phyloP scores from a whole-genome alignment of 2,888 invertebrate genomes.

The Herminia tarsipennalis region DNA sequence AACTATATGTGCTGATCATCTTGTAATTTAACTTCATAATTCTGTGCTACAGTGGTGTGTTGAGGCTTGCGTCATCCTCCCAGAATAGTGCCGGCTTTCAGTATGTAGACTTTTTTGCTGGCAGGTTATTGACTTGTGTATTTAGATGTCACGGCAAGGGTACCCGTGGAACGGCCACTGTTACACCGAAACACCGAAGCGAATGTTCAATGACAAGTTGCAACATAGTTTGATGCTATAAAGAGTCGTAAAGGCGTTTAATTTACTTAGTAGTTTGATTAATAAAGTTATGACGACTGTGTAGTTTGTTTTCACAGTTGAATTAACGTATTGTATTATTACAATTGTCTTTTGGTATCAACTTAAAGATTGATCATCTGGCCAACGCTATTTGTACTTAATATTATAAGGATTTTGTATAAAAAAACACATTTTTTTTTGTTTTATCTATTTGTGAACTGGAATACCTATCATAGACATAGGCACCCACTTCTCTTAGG shows the following conservation, averaged over 20 bases:
- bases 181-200: slow-evolving; percentile 39
- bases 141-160: slow-evolving; percentile 83
- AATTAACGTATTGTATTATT: not conserved
- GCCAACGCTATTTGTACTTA: no score
- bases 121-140: slow-evolving; percentile 76
- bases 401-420: no score
- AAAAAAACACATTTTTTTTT: no score
- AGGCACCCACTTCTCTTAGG: no score
- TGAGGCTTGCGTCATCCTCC: slow-evolving; percentile 73
- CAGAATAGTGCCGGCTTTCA: slow-evolving; percentile 74
- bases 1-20: slow-evolving; percentile 48
- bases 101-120: slow-evolving; percentile 73
- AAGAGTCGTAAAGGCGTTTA: slow-evolving; percentile 30
- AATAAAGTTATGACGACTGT: slow-evolving; percentile 10
- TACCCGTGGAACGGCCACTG: slow-evolving; percentile 42
- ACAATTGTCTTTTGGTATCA: not conserved
- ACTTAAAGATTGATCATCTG: no score
- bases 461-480: no score
- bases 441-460: no score
- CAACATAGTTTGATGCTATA: slow-evolving; percentile 15
- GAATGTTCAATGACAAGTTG: slow-evolving; percentile 30
- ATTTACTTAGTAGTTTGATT: slow-evolving; percentile 27
- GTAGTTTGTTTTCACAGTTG: not conserved
- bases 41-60: slow-evolving; percentile 45
- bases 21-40: slow-evolving; percentile 56